Percentiles rank a stretch among this genome's conserved stretches.
Conservation (phyloP, 2,888 invertebrate genomes). For the Aquatica leii region DNA sequence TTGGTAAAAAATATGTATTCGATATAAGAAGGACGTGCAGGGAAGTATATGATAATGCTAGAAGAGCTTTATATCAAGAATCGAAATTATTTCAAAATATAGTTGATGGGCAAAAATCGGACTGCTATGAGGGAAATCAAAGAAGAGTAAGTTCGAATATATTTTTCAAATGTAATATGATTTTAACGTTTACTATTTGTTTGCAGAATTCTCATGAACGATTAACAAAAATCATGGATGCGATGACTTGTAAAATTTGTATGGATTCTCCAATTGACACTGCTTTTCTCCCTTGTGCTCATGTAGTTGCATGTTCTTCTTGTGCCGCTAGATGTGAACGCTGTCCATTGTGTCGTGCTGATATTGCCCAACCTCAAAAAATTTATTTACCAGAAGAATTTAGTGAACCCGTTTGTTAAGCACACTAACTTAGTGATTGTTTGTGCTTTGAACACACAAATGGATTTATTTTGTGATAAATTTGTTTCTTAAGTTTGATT, state of each 20-base stretch:
- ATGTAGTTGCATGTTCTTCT: conserved; percentile 80
- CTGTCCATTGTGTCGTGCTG: conserved; percentile 79
- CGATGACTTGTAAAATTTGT: conserved; percentile 86
- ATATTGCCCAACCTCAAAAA: conserved; percentile 74
- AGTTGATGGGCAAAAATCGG: conserved; percentile 53
- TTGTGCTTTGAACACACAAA: conserved; percentile 8
- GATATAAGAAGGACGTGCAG: conserved; percentile 88
- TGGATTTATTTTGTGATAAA: conserved; percentile 16
- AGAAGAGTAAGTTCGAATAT: conserved; percentile 52
- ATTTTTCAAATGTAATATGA: neutral
- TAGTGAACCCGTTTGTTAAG: conserved; percentile 48
- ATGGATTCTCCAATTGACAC: conserved; percentile 86
- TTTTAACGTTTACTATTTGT: neutral
- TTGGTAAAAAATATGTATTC: conserved; percentile 90
- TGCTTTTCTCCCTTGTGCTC: conserved; percentile 88
- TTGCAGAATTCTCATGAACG: conserved; percentile 65
- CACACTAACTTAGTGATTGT: neutral
- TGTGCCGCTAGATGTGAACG: conserved; percentile 79
- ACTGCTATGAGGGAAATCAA: conserved; percentile 49
- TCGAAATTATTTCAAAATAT: conserved; percentile 38
- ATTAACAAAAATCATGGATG: conserved; percentile 67
- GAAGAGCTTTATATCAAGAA: conserved; percentile 71
- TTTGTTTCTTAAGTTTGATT: neutral
- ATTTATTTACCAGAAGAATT: conserved; percentile 75
- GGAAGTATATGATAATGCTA: conserved; percentile 88